Evolutionary conservation across 2,888 invertebrate genomes (phyloP), one percentile per base, ranked within the genome.

Genomic region (Nipponacmea schrenckii): DNA sequence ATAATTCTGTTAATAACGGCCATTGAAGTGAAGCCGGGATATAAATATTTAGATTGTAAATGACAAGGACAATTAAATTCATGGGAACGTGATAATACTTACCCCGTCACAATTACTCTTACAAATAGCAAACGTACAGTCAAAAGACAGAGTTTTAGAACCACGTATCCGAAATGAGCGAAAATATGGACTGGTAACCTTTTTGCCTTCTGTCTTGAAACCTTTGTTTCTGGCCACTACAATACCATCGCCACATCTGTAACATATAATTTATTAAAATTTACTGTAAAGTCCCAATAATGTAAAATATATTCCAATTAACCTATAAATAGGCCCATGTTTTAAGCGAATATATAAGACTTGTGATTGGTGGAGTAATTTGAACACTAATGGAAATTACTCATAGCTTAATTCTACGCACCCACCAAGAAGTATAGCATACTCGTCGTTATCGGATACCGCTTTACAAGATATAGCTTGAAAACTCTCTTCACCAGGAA

Each of bases 401-500:
- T n/a, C n/a, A n/a, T n/a, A 66, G 26, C 14, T 12, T 20, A 20
- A 7, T 15, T 17, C 0, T 68, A 68, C 62, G 1, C 62, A 68
- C 68, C 68, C 68, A 56, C 39, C 68, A 17, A 26, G 39, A 17
- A 68, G 27, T 15, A 68, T 7, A 20, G 17, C 14, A 39, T 68
- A 68, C 12, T 26, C 27, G n/a, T 68, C 31, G 2, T 27, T n/a
- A 44, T 17, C 17, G 17, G 31, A 20, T 24, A 68, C n/a, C 0
- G 56, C 68, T 26, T 56, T 39, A 62, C 68, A 68, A 5, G 68
- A 27, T 17, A 68, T 31, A 0, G 68, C 68, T 12, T 68, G 68
- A 62, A 68, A 68, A 20, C 68, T 62, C n/a, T 17, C 39, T 15
- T 56, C 68, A 56, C 12, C 44, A 2, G 68, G 24, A 17, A n/a